Evolutionary conservation across 2,888 invertebrate genomes (phyloP), one percentile per base, ranked within the genome.

Genomic region (Caenorhabditis macrosperma): DNA sequence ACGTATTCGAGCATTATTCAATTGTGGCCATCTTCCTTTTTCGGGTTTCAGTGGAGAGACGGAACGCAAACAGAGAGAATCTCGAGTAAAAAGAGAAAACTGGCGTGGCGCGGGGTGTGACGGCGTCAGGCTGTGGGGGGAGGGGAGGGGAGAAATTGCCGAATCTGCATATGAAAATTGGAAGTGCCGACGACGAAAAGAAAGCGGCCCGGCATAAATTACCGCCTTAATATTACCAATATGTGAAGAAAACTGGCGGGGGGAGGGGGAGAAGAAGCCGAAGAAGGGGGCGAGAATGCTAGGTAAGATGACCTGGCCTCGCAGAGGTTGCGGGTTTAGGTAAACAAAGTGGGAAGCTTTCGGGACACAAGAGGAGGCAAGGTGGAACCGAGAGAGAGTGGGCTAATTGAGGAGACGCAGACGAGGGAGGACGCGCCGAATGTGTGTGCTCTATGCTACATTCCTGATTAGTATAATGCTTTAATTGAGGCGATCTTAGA

Each of bases 81-180:
- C 50, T 59, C 26, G 69, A 61, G 60, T 61, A 69, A 69, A 60
- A 69, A 52, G 52, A 50, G 5, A 28, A 22, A 50, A 67, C 17
- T 17, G 20, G 6, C 26, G 54, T n/a, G n/a, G n/a, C n/a, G n/a
- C n/a, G n/a, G n/a, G n/a, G n/a, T n/a, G n/a, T n/a, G n/a, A n/a
- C n/a, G n/a, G n/a, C n/a, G n/a, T n/a, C n/a, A n/a, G n/a, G n/a
- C n/a, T n/a, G n/a, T n/a, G 20, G 24, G n/a, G 24, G 41, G 54
- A 46, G 6, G 26, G n/a, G 41, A 38, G 20, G 26, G 38, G 38
- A 38, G 38, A 26, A 61, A 61, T 46, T 46, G 63, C 24, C 48
- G 63, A 71, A 71, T 71, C 63, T 71, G 61, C 71, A 71, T 71
- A 71, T 55, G 71, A 63, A 71, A 71, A 71, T 71, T 71, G 71